phyloP scores from a whole-genome alignment of 2,888 invertebrate genomes.

The Bugula neritina region DNA sequence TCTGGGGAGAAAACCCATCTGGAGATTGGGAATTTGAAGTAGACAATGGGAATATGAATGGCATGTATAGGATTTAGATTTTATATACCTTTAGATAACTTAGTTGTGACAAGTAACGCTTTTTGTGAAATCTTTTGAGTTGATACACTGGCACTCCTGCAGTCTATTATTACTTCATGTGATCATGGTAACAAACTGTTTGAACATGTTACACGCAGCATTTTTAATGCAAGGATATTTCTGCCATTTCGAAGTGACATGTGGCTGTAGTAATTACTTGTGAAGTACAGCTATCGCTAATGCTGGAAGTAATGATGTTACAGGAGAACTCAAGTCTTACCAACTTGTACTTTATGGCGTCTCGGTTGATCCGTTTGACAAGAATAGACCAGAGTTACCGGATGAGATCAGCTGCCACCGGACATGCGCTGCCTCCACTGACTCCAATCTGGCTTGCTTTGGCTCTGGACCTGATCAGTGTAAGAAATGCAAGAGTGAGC shows the following conservation, averaged over 20 bases:
- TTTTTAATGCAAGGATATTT: no score
- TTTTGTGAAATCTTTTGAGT: no score
- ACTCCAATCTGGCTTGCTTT: not conserved
- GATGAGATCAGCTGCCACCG: slow-evolving; percentile 5
- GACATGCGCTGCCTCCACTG: not conserved
- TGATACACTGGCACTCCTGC: no score
- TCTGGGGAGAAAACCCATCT: slow-evolving; percentile 71
- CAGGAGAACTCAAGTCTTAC: slow-evolving; percentile 13
- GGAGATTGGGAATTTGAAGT: slow-evolving; percentile 55
- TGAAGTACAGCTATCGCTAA: no score
- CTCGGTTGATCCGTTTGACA: slow-evolving; percentile 2
- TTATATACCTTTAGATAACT: no score
- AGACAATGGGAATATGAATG: slow-evolving; percentile 44
- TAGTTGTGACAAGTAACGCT: no score
- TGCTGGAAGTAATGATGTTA: not conserved
- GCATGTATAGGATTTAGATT: no score
- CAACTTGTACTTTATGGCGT: slow-evolving; percentile 22
- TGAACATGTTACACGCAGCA: no score
- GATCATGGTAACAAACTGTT: no score
- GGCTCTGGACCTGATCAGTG: slow-evolving; percentile 24
- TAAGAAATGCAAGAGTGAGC: slow-evolving; percentile 4
- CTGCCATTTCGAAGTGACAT: no score
- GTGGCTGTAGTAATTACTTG: no score
- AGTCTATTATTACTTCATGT: no score
- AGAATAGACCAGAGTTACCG: not conserved